Percentiles rank a stretch among this genome's conserved stretches.
phyloP scores from a whole-genome alignment of 2,797 vertebrate species.

The Tympanoctomys barrerae region DNA sequence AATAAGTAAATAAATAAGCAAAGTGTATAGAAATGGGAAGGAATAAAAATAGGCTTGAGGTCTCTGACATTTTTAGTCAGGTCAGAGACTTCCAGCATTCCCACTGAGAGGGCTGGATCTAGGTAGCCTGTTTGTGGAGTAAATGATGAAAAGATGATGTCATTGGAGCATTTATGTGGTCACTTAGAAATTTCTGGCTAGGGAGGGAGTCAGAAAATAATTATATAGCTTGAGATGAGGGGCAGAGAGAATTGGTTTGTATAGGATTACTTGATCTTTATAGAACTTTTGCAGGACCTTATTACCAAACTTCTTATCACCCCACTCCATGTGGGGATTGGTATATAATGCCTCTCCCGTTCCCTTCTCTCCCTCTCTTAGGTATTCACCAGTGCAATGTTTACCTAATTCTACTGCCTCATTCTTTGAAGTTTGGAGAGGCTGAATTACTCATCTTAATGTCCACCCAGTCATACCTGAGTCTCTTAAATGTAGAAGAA shows the following conservation, averaged over 20 bases:
- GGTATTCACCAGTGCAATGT: neutral
- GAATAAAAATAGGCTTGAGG: conserved; percentile 6
- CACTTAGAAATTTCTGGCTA: conserved; percentile 39
- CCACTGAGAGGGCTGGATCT: neutral
- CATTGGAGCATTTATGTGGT: neutral
- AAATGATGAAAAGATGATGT: neutral
- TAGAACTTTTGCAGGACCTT: neutral
- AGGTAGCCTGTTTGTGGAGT: neutral
- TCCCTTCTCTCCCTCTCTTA: neutral
- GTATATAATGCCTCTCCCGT: neutral
- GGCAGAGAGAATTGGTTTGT: neutral
- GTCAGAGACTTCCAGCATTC: conserved; percentile 44
- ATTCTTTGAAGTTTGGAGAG: neutral
- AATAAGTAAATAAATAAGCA: too few relatives aligned
- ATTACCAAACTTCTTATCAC: neutral
- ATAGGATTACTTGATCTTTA: conserved; percentile 16
- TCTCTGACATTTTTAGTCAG: neutral
- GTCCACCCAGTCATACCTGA: neutral
- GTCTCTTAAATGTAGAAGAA: conserved; percentile 57
- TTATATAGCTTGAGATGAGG: conserved; percentile 2
- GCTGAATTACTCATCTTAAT: conserved; percentile 36
- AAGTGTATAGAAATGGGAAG: neutral
- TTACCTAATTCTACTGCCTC: neutral
- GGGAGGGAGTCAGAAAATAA: conserved; percentile 20
- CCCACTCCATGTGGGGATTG: neutral